A percentile compares a stretch with the other conserved stretches of the same genome.
Conservation (phyloP, 2,888 invertebrate genomes). For the Napeogenes sylphis region DNA sequence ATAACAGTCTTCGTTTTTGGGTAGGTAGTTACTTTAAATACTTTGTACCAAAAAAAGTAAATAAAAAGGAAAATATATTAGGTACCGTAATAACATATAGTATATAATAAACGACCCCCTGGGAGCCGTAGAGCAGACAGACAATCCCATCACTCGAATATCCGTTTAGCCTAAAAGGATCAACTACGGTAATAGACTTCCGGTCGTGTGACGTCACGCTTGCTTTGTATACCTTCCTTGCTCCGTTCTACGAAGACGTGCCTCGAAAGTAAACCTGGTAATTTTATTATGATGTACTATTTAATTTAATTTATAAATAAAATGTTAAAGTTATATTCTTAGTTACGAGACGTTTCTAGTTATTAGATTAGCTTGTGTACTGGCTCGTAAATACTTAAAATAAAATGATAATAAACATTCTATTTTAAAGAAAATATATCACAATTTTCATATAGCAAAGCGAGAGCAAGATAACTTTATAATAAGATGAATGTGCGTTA, state of each 20-base stretch:
- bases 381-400: too few species aligned
- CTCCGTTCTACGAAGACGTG: slow-evolving; percentile 32
- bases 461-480: too few species aligned
- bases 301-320: too few species aligned
- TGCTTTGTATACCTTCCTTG: slow-evolving; percentile 35
- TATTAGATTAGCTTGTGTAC: too few species aligned
- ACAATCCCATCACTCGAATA: slow-evolving; percentile 54
- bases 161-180: slow-evolving; percentile 68
- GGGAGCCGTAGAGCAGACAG: slow-evolving; percentile 41
- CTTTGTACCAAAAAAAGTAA: background rate
- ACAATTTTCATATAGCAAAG: too few species aligned
- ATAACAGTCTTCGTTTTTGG: too few species aligned
- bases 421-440: too few species aligned
- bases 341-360: too few species aligned
- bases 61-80: background rate
- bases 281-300: slow-evolving; percentile 9
- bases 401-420: too few species aligned
- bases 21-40: background rate
- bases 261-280: slow-evolving; percentile 30
- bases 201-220: slow-evolving; percentile 52
- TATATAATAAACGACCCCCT: slow-evolving; percentile 11
- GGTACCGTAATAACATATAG: slow-evolving; percentile 1
- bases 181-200: slow-evolving; percentile 56
- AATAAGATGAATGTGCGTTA: too few species aligned
- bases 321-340: too few species aligned